phyloP scores from a whole-genome alignment of 2,888 invertebrate genomes.

The Mamestra brassicae region DNA sequence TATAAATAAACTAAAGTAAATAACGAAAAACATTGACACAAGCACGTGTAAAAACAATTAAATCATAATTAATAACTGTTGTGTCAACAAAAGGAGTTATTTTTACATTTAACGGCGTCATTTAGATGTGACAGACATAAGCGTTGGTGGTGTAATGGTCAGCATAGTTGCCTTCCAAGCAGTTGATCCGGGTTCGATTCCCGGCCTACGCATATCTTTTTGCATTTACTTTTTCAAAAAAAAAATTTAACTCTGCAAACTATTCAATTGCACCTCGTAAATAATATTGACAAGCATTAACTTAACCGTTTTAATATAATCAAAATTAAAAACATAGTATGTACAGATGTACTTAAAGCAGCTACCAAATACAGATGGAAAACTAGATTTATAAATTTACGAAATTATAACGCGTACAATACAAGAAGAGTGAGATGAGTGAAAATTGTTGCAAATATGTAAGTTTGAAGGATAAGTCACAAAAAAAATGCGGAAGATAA shows the following conservation, averaged over 20 bases:
- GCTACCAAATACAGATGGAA: too few species aligned
- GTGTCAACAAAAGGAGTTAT: constrained; percentile 24
- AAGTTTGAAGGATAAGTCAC: too few species aligned
- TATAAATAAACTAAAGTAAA: background rate
- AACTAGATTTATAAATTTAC: too few species aligned
- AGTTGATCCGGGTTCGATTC: constrained; percentile 91
- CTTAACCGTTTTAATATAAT: too few species aligned
- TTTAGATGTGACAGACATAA: background rate
- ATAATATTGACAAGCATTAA: too few species aligned
- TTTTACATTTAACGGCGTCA: constrained; percentile 19
- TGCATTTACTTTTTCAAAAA: constrained; percentile 10
- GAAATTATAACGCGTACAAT: too few species aligned
- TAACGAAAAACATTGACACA: constrained; percentile 21
- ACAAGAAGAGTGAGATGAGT: too few species aligned
- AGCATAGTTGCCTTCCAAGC: constrained; percentile 91
- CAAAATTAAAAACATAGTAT: too few species aligned
- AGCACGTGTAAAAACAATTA: constrained; percentile 17
- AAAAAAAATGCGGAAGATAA: too few species aligned
- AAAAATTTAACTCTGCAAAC: background rate
- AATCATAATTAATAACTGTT: constrained; percentile 24
- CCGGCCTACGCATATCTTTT: constrained; percentile 85
- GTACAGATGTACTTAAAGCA: too few species aligned
- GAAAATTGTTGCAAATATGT: too few species aligned
- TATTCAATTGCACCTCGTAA: too few species aligned
- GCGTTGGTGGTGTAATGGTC: constrained; percentile 91